A percentile compares a stretch with the other conserved stretches of the same genome.
phyloP scores from a whole-genome alignment of 2,113 vertebrate species.

The Thunnus maccoyii region DNA sequence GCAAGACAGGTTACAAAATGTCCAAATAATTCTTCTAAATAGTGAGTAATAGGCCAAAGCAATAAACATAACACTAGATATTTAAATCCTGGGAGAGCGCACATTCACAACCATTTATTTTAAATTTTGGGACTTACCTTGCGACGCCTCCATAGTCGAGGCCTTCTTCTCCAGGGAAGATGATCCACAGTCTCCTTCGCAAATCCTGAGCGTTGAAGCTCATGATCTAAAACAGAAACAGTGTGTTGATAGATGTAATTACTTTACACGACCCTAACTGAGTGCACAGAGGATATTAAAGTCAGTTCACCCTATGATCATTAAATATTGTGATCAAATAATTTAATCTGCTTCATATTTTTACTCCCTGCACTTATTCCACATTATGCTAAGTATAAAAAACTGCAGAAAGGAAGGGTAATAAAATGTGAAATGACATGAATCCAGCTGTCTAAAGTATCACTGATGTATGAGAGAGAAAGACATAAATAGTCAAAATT shows the following conservation, averaged over 20 bases:
- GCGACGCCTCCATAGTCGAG: slow-evolving; percentile 98
- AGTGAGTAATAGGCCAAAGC: too few species aligned
- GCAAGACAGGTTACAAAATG: background rate
- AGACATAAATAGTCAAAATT: too few species aligned
- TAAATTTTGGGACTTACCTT: slow-evolving; percentile 79
- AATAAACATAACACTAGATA: too few species aligned
- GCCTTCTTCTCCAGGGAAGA: slow-evolving; percentile 98
- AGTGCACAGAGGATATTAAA: background rate
- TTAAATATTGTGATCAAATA: too few species aligned
- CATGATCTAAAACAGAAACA: slow-evolving; percentile 89
- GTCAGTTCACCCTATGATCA: too few species aligned
- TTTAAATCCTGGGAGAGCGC: too few species aligned
- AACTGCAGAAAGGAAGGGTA: background rate
- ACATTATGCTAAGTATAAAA: background rate
- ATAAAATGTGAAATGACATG: too few species aligned
- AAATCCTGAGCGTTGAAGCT: slow-evolving; percentile 96
- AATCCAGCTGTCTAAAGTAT: too few species aligned
- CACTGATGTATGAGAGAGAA: too few species aligned
- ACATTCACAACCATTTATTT: background rate
- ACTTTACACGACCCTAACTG: background rate
- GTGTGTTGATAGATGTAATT: background rate
- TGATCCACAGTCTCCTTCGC: slow-evolving; percentile 95
- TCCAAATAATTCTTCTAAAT: background rate
- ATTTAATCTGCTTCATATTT: too few species aligned
- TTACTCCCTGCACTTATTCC: too few species aligned